Percentiles rank a stretch among this genome's conserved stretches.
phyloP scores from a whole-genome alignment of 2,797 vertebrate species.

The Scolopax bukidnonensis region DNA sequence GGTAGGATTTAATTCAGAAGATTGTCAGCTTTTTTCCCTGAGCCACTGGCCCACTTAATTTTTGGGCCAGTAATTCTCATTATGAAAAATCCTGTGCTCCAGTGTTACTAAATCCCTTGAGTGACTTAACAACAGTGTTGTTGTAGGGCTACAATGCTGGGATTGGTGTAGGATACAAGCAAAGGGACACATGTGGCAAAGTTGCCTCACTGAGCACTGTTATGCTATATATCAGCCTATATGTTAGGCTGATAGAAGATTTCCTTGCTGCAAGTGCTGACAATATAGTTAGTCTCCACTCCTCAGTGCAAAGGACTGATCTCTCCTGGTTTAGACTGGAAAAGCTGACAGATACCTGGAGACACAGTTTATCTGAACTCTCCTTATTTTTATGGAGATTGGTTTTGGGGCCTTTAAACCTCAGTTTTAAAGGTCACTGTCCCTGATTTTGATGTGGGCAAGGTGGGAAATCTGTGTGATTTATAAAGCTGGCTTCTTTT shows the following conservation, averaged over 20 bases:
- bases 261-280: not conserved
- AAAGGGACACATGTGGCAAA: not conserved
- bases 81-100: not conserved
- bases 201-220: not conserved
- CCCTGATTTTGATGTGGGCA: conserved; percentile 55
- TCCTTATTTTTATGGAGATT: conserved; percentile 25
- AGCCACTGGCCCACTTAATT: not conserved
- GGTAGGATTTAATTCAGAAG: conserved; percentile 70
- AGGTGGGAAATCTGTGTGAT: conserved; percentile 62
- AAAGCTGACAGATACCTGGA: not conserved
- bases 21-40: not conserved
- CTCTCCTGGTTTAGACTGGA: conserved; percentile 4
- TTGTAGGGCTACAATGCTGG: not conserved
- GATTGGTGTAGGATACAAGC: not conserved
- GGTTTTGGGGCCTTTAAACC: conserved; percentile 28
- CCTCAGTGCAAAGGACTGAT: not conserved
- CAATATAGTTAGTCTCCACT: not conserved
- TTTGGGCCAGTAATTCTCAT: not conserved
- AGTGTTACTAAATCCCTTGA: not conserved
- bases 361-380: not conserved
- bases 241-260: not conserved
- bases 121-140: not conserved
- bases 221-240: no score
- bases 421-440: conserved; percentile 39
- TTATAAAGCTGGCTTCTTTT: conserved; percentile 62